These are phyloP conservation scores for Myrmecophaga tridactyla DNA, from an alignment of 2,113 vertebrate genomes.

Conservation along the genomic window DNA sequence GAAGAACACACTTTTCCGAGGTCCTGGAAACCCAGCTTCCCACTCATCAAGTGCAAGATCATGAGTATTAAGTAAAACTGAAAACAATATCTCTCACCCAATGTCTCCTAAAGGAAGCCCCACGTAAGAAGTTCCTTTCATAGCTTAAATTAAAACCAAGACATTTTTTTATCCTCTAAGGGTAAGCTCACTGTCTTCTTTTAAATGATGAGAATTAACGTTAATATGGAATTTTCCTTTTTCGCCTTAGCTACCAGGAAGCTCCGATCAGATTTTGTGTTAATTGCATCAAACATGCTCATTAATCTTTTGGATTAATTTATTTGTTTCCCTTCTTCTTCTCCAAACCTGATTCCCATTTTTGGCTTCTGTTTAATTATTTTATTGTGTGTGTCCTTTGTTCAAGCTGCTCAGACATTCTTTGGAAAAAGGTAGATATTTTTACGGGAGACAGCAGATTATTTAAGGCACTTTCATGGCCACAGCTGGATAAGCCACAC, in stretches of 20 bases:
- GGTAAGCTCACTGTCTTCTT: neutral
- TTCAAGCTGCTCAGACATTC: neutral
- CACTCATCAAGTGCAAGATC: neutral
- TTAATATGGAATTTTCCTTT: neutral
- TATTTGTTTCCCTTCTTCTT: neutral
- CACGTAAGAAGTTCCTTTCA: neutral
- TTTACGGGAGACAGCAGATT: neutral
- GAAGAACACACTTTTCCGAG: neutral
- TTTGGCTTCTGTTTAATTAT: neutral
- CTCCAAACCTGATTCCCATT: neutral
- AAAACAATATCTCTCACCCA: neutral
- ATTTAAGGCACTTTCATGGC: neutral
- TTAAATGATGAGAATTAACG: neutral
- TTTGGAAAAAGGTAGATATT: conserved; percentile 25
- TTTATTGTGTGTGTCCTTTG: neutral
- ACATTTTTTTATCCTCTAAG: neutral
- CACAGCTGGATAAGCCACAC: neutral
- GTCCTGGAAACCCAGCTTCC: neutral
- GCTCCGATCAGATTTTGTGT: neutral
- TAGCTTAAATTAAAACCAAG: neutral
- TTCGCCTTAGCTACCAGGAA: conserved; percentile 37
- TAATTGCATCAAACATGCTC: neutral
- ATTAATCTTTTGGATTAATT: neutral
- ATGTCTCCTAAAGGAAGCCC: neutral
- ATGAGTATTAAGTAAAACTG: neutral